Evolutionary conservation across 2,797 vertebrate genomes (phyloP), one percentile per base, ranked within the genome.

Genomic region (Vireo griseus): DNA sequence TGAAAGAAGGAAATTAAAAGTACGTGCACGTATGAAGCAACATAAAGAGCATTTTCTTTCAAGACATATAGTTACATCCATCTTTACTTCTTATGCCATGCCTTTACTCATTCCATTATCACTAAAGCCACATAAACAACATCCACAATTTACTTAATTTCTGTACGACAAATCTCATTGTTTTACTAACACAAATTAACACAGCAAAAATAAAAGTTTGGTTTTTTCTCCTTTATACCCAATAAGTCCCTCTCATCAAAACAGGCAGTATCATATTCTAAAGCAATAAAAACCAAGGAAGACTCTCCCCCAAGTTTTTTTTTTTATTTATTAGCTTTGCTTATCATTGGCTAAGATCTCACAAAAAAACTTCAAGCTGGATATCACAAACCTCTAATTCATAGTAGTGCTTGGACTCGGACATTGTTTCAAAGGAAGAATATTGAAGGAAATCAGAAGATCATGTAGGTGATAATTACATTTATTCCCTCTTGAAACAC

Each of bases 241-340:
- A 71, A 28, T 33, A 68, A 13, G 13, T 21, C 67, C 42, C 31
- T 58, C 31, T 75, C 13, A 67, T 20, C 26, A 71, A 39, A 67
- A 84, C 16, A 67, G 13, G 22, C 17, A 86, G 51, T 72, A 73
- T 33, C 35, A 33, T 69, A 83, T 51, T 86, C 37, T n/a, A 86
- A 77, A 88, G 16, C 10, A 72, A 9, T 57, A 48, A 88, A 86
- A 61, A 13, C 19, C 11, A 72, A 80, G 33, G 25, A 90, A 74
- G 4, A 6, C 8, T n/a, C 22, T 77, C 16, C 5, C 2, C 3
- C 6, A 1, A 0, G 5, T 31, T 48, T 66, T 58, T n/a, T 85
- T 5, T 8, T 39, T 39, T 39, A 44, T 40, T 77, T 54, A 50
- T 28, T 80, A 91, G 22, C 18, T 76, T 71, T 78, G 26, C 10